Evolutionary conservation across 2,888 invertebrate species (phyloP).

Genomic region (Synanthedon formicaeformis): DNA sequence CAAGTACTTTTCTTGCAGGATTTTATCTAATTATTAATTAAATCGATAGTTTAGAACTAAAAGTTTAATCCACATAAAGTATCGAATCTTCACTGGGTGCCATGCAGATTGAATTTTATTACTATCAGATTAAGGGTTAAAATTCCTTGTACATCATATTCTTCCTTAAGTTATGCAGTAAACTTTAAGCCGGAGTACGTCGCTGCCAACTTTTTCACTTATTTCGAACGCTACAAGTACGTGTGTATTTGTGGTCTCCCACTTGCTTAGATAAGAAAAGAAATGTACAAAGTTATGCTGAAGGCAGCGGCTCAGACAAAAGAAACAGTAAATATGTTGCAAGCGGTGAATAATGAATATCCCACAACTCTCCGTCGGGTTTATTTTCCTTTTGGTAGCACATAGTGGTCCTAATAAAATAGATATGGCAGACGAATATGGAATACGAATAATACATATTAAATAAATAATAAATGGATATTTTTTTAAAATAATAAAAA

Average conservation of each 20-base stretch:
- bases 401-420: not conserved
- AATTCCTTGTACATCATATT: too few species aligned
- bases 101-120: too few species aligned
- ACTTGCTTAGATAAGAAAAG: conserved; percentile 2
- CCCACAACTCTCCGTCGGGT: conserved; percentile 20
- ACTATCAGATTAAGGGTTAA: too few species aligned
- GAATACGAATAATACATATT: too few species aligned
- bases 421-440: too few species aligned
- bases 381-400: not conserved
- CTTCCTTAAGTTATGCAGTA: too few species aligned
- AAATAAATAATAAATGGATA: too few species aligned
- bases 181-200: too few species aligned
- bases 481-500: too few species aligned
- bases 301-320: conserved; percentile 19
- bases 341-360: conserved; percentile 38
- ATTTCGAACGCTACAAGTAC: not conserved
- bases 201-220: not conserved
- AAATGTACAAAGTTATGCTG: conserved; percentile 9
- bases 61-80: too few species aligned
- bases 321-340: conserved; percentile 35
- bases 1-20: not conserved
- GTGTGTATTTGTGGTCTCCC: not conserved
- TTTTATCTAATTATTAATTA: not conserved
- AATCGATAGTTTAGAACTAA: too few species aligned
- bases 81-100: too few species aligned